Percentiles rank a stretch among this genome's conserved stretches.
phyloP scores from a whole-genome alignment of 1,140 invertebrate species.

The Holcopasites calliopsidis region DNA sequence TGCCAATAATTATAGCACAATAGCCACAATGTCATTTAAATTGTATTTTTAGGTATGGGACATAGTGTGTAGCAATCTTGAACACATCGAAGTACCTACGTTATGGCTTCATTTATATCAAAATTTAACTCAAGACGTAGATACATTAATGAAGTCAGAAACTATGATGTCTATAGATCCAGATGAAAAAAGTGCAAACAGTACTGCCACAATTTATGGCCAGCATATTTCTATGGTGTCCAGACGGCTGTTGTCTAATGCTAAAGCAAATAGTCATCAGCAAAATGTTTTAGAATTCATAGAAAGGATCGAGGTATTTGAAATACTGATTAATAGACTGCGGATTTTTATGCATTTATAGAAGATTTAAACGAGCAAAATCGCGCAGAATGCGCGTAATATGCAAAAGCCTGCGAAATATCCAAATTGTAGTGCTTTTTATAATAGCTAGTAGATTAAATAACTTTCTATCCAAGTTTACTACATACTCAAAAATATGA shows the following conservation, averaged over 20 bases:
- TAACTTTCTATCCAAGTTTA: no score
- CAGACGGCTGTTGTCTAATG: conserved; percentile 51
- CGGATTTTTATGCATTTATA: no score
- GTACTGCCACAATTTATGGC: conserved; percentile 64
- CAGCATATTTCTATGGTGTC: conserved; percentile 64
- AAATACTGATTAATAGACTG: conserved; percentile 31
- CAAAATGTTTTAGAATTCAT: conserved; percentile 60
- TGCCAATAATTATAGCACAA: neutral
- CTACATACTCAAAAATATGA: no score
- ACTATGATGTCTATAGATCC: conserved; percentile 35
- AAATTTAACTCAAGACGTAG: conserved; percentile 60
- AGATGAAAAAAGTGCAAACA: conserved; percentile 50
- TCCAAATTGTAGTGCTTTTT: no score
- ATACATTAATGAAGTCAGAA: conserved; percentile 62
- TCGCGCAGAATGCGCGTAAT: no score
- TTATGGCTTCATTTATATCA: conserved; percentile 70
- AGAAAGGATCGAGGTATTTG: conserved; percentile 64
- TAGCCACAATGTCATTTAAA: neutral
- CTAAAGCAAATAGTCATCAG: conserved; percentile 49
- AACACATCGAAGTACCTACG: conserved; percentile 61
- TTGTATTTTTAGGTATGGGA: conserved; percentile 65
- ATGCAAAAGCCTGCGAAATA: no score
- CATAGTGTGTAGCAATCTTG: conserved; percentile 62
- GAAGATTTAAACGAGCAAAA: no score
- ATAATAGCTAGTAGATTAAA: no score